Evolutionary conservation across 2,797 vertebrate species (phyloP).

Genomic region (Anguilla obscura): DNA sequence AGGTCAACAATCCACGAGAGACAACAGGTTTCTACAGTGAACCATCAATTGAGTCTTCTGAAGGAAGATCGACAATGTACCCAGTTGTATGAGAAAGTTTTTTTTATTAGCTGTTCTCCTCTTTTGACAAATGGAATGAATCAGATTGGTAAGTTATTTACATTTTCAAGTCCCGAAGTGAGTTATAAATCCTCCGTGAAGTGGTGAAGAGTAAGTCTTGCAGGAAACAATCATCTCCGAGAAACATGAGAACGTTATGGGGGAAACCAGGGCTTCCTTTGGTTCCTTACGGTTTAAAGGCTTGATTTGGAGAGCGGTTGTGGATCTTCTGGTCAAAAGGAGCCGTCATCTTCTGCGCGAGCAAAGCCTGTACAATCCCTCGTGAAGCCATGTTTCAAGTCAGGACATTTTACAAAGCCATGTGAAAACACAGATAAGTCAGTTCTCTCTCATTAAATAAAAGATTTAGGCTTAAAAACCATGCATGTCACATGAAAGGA

Average conservation of each 20-base stretch:
- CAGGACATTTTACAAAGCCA: slow-evolving; percentile 53
- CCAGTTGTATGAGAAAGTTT: slow-evolving; percentile 74
- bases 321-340: slow-evolving; percentile 36
- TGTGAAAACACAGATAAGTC: slow-evolving; percentile 50
- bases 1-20: background rate
- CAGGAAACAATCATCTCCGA: slow-evolving; percentile 65
- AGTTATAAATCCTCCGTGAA: slow-evolving; percentile 62
- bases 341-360: slow-evolving; percentile 51
- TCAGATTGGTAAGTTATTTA: slow-evolving; percentile 72
- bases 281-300: slow-evolving; percentile 52
- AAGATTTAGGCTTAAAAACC: slow-evolving; percentile 65
- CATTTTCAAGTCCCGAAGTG: slow-evolving; percentile 71
- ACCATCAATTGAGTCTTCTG: background rate
- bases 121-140: slow-evolving; percentile 84
- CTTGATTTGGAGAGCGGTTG: slow-evolving; percentile 43
- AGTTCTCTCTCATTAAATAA: slow-evolving; percentile 41
- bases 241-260: slow-evolving; percentile 59
- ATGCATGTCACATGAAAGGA: slow-evolving; percentile 64
- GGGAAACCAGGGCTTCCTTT: slow-evolving; percentile 50
- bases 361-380: slow-evolving; percentile 54
- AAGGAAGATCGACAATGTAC: slow-evolving; percentile 44
- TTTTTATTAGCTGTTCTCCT: slow-evolving; percentile 80
- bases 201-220: slow-evolving; percentile 62
- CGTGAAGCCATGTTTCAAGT: slow-evolving; percentile 44
- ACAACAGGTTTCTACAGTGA: background rate